Evolutionary conservation across 2,113 vertebrate genomes (phyloP).

Genomic region (Pundamilia nyererei): DNA sequence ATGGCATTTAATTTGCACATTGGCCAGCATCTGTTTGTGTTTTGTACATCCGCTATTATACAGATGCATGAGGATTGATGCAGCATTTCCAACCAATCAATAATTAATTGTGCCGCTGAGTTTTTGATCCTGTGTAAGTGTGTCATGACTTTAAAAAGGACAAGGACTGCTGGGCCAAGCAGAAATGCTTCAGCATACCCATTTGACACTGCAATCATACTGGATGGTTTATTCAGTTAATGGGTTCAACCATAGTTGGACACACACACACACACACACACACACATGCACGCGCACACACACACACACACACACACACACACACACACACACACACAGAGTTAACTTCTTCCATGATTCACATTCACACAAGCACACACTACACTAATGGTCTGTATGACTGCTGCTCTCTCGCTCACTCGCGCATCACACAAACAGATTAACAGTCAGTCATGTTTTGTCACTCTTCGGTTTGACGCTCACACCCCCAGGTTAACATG

Average conservation of each 20-base stretch:
- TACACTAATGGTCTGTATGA: neutral
- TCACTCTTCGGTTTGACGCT: constrained; percentile 15
- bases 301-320: neutral
- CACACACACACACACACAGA: neutral
- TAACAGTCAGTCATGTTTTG: constrained; percentile 15
- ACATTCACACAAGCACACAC: neutral
- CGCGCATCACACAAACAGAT: neutral
- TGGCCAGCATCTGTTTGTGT: constrained; percentile 7
- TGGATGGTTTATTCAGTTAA: constrained; percentile 48
- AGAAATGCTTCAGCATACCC: constrained; percentile 12
- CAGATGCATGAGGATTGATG: neutral
- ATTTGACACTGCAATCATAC: constrained; percentile 31
- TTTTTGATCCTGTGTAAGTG: neutral
- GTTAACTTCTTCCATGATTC: constrained; percentile 5
- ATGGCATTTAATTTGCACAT: neutral
- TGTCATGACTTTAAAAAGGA: constrained; percentile 18
- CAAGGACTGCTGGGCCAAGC: constrained; percentile 8
- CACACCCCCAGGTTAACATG: neutral
- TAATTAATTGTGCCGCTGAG: constrained; percentile 7
- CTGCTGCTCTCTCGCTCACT: neutral
- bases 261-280: neutral
- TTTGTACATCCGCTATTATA: neutral
- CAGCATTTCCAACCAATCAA: constrained; percentile 4
- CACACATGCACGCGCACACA: neutral
- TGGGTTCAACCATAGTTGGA: constrained; percentile 10